Conservation (phyloP, 2,113 vertebrate genomes). For the Poecilia latipinna region DNA sequence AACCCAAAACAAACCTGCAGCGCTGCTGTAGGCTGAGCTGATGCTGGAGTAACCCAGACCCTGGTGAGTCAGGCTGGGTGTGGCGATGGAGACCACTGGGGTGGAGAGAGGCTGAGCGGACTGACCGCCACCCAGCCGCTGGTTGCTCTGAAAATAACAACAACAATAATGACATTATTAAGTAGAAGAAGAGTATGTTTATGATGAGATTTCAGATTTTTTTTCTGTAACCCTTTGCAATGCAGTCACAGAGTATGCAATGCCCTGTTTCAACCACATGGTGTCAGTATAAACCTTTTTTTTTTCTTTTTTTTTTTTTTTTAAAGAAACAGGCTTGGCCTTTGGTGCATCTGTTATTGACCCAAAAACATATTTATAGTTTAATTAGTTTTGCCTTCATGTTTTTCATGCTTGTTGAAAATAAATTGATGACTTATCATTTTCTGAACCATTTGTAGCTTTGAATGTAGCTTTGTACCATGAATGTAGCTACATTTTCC, state of each 20-base stretch:
- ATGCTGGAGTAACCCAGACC: slow-evolving; percentile 88
- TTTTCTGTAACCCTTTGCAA: not conserved
- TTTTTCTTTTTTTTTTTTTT: too few species aligned
- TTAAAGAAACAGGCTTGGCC: not conserved
- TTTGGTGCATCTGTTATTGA: too few species aligned
- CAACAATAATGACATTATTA: slow-evolving; percentile 44
- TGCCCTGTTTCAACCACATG: slow-evolving; percentile 52
- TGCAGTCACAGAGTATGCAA: not conserved
- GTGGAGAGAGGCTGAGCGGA: slow-evolving; percentile 89
- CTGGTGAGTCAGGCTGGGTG: slow-evolving; percentile 90
- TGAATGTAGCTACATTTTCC: too few species aligned
- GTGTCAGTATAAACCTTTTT: slow-evolving; percentile 30
- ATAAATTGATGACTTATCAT: too few species aligned
- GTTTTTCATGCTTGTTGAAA: not conserved
- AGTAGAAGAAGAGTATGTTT: not conserved
- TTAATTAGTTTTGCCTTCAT: not conserved
- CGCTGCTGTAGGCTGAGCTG: slow-evolving; percentile 89
- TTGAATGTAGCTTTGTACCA: too few species aligned
- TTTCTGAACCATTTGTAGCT: too few species aligned
- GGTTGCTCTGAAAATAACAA: slow-evolving; percentile 79
- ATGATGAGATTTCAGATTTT: not conserved
- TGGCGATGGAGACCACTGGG: slow-evolving; percentile 92
- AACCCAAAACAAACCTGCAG: slow-evolving; percentile 65
- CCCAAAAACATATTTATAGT: not conserved
- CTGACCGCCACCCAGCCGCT: slow-evolving; percentile 88